Evolutionary conservation across 2,888 invertebrate species (phyloP).

Genomic region (Caenorhabditis drosophilae): DNA sequence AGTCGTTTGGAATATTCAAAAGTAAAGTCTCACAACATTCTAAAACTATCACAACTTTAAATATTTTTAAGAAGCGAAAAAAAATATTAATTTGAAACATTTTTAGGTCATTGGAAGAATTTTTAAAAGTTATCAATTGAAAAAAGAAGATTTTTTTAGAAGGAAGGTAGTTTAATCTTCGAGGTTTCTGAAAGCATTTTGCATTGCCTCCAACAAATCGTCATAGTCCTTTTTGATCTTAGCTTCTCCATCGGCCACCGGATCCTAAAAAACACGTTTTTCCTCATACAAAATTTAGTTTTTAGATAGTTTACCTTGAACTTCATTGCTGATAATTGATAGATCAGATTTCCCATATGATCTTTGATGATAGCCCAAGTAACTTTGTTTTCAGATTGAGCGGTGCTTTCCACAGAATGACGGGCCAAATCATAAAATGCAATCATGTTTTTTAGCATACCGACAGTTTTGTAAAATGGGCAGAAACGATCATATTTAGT

Average conservation of each 20-base stretch:
- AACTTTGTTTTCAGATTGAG: conserved; percentile 96
- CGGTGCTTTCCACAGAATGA: conserved; percentile 95
- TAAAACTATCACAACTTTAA: conserved; percentile 7
- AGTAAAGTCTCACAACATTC: conserved; percentile 3
- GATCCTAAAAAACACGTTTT: conserved; percentile 75
- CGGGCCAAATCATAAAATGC: conserved; percentile 96
- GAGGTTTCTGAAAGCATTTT: conserved; percentile 87
- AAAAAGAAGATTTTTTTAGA: no score
- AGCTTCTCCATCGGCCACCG: conserved; percentile 87
- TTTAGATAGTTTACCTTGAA: conserved; percentile 79
- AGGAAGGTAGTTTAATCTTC: conserved; percentile 32
- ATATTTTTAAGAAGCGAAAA: background rate
- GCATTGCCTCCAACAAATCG: conserved; percentile 93
- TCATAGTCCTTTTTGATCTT: conserved; percentile 97
- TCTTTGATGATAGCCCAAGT: conserved; percentile 84
- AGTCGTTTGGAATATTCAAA: no score
- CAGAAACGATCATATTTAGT: conserved; percentile 80
- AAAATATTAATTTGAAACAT: background rate
- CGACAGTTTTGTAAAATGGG: conserved; percentile 99
- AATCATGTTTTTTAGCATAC: conserved; percentile 97
- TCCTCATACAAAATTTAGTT: no score
- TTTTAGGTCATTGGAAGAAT: no score
- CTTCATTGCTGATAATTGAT: conserved; percentile 98
- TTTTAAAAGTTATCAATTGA: no score
- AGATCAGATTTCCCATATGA: conserved; percentile 92